Base-by-base conservation (phyloP, 2,888 invertebrate genomes). In the Tryphoninae sp. region DNA sequence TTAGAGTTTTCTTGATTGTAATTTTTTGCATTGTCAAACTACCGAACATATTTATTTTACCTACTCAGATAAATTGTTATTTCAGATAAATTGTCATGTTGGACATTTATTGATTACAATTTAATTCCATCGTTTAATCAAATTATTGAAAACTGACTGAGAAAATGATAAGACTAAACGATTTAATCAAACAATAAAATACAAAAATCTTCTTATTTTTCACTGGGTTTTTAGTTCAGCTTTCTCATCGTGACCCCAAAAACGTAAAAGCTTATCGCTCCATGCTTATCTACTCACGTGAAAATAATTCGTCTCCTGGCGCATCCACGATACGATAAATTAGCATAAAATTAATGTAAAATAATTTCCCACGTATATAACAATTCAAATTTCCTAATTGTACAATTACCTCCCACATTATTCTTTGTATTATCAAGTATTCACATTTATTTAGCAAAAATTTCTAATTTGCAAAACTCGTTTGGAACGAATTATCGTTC, bases 161-260 rank as follows among this genome's bases (percentile, higher is more conserved):
- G 33, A 33, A 33, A 33, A 3, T 33, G 7, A 33, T 33, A 0
- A 33, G 33, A 33, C 4, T 33, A 33, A 33, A 33, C 7, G 6
- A 33, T 33, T 33, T 33, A 6, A 6, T 6, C 45, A 13, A 45
- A 13, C 7, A 6, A 45, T 2, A 45, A 45, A 9, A 45, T 45
- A 45, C 19, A 45, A 13, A 11, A 13, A 13, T 45, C 0, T 45
- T 11, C 13, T 13, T 13, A 11, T 45, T 45, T 45, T 45, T 45
- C 13, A 2, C 2, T 11, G 13, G 11, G 45, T 7, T 19, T 22
- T 22, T n/a, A 16, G 42, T 2, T 13, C 42, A 16, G 11, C 19
- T 42, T 62, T 16, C 62, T 16, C 62, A 22, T 23, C 22, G 16
- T 62, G 62, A 62, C 42, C 16, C 33, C 40, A 19, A 62, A 42